A percentile compares a stretch with the other conserved stretches of the same genome.
These are phyloP conservation scores for Dinoponera quadriceps DNA, from an alignment of 1,140 invertebrate species.

Conservation along the genomic window DNA sequence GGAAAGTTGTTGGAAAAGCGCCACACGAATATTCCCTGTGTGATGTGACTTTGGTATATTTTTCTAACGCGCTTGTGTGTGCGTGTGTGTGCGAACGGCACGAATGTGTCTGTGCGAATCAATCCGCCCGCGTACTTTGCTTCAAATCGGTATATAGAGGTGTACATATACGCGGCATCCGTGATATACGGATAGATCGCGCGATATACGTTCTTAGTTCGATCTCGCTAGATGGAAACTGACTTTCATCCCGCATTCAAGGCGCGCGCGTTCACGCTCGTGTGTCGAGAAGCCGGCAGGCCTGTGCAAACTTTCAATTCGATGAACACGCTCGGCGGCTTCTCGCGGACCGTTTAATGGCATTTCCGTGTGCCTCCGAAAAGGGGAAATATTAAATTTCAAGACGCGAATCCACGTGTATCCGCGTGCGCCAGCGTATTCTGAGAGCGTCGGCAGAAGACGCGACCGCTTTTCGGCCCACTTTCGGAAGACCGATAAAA, in stretches of 20 bases:
- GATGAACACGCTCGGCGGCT: constrained; percentile 62
- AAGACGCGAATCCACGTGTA: constrained; percentile 40
- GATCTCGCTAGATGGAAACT: constrained; percentile 41
- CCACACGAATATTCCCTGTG: background rate
- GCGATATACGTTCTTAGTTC: constrained; percentile 39
- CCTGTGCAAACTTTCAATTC: constrained; percentile 67
- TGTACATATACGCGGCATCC: constrained; percentile 3
- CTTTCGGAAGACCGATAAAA: constrained; percentile 62
- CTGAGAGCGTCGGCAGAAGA: constrained; percentile 26
- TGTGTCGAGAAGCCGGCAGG: constrained; percentile 27
- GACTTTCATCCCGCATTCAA: constrained; percentile 58
- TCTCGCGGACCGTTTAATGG: constrained; percentile 72
- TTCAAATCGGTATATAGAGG: background rate
- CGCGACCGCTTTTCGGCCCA: constrained; percentile 51
- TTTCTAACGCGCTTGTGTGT: background rate
- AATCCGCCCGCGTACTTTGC: background rate
- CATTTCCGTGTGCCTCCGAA: constrained; percentile 68
- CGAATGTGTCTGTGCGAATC: background rate
- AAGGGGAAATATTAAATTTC: constrained; percentile 73
- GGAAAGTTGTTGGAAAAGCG: too few relatives aligned
- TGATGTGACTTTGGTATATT: constrained; percentile 22
- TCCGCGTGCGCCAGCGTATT: constrained; percentile 59
- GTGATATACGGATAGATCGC: constrained; percentile 3
- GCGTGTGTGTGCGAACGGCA: background rate
- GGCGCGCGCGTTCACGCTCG: constrained; percentile 31